Base-by-base conservation (phyloP, 2,113 vertebrate species). In the Regulus satrapa region DNA sequence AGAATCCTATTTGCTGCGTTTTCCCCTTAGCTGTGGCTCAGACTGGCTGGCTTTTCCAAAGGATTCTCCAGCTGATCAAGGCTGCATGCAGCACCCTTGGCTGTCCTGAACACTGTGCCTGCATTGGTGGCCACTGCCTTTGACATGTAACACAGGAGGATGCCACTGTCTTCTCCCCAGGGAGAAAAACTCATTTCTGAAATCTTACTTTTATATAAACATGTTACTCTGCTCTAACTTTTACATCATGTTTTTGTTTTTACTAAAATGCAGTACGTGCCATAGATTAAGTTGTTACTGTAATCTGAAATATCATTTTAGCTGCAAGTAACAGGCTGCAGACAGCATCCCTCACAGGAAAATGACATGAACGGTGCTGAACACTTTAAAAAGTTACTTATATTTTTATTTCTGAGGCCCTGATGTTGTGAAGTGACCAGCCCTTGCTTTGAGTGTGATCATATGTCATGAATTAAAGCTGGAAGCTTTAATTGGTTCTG, bases 1-100 rank as follows among this genome's bases (percentile, higher is more conserved):
- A 79, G 55, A 51, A 64, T 40, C 24, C n/a, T 28, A 48, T 55
- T 43, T 72, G 41, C 61, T 82, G 56, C 62, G 12, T 41, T 84
- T 74, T 59, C 56, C 56, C 54, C 48, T 49, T 48, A 56, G 64
- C 64, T 5, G 1, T 38, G n/a, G 51, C 69, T 85, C 84, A 48
- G 41, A 23, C 64, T 31, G 59, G 24, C 15, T 34, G 55, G 28
- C 28, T 43, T 62, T 73, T 58, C 28, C 51, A 34, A 18, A 23
- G 34, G 29, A 38, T 38, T 31, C 49, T 31, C 25, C 49, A 75
- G 78, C 56, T 5, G 1, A 13, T 2, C 14, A 10, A 15, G 31
- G 89, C 43, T 51, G 40, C 10, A 9, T 0, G 16, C 0, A 5
- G 29, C 14, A 66, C 52, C 49, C 54, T 45, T 0, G 1, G 54